phyloP scores from a whole-genome alignment of 2,888 invertebrate genomes.

The Hydrotaea diabolus region DNA sequence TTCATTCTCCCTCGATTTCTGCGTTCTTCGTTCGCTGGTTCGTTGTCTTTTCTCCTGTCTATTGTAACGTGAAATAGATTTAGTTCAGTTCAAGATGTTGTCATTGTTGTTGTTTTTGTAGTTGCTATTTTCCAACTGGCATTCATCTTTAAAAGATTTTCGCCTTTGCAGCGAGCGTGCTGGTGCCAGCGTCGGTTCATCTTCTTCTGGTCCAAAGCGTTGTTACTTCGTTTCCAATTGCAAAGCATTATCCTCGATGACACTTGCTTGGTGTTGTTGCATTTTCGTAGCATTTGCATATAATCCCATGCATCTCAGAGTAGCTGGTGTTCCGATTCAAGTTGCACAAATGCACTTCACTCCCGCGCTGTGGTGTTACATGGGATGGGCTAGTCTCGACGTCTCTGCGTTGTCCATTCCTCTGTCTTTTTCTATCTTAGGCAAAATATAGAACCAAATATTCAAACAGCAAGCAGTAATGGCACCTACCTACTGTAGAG shows the following conservation, averaged over 20 bases:
- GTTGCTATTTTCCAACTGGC: not conserved
- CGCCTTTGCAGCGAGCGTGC: not conserved
- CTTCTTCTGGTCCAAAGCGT: not conserved
- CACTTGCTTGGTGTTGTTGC: slow-evolving; percentile 24
- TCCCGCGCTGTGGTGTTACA: slow-evolving; percentile 6
- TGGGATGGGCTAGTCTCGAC: not conserved
- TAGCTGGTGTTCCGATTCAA: not conserved
- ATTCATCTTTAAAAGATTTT: slow-evolving; percentile 34
- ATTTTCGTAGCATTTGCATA: slow-evolving; percentile 42
- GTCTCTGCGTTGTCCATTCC: not conserved
- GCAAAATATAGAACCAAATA: not conserved
- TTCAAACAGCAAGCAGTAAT: not conserved
- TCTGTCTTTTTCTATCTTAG: not conserved
- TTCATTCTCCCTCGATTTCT: not conserved
- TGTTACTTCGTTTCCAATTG: slow-evolving; percentile 12
- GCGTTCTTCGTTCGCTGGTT: slow-evolving; percentile 2
- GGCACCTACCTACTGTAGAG: not conserved
- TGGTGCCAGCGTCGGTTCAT: not conserved
- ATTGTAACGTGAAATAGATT: slow-evolving; percentile 19
- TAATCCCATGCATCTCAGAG: slow-evolving; percentile 39
- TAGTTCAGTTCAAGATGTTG: slow-evolving; percentile 28
- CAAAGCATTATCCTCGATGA: slow-evolving; percentile 48
- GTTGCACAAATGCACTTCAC: not conserved
- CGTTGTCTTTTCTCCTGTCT: not conserved
- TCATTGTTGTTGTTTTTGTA: slow-evolving; percentile 21